Base-by-base conservation (phyloP, 2,888 invertebrate genomes). In the Bugulina stolonifera region DNA sequence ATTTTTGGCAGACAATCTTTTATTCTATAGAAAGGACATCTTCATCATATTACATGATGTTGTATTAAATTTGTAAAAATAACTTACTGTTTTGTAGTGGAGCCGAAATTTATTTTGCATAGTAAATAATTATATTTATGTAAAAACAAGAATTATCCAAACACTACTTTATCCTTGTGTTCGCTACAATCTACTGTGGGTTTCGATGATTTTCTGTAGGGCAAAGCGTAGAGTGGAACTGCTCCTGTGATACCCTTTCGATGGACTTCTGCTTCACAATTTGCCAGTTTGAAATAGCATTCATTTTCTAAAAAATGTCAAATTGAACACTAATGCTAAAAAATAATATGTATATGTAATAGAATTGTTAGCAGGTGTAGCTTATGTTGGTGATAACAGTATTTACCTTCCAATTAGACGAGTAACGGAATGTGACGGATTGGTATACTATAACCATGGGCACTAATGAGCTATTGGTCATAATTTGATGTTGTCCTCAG, bases 211-310 rank as follows among this genome's bases (percentile, higher is more conserved):
- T 64, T 64, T 10, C n/a, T 27, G 34, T 64, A 64, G 5, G 2
- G 14, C n/a, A 29, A 32, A 18, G 64, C 64, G n/a, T 29, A 64
- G 29, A 32, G 1, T 2, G 64, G 64, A 14, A 64, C 5, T 34
- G 22, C 2, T 32, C 29, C 27, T 14, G 64, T 64, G 32, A 25
- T 64, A 10, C 5, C 29, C 27, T 64, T 64, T 3, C 64, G 25
- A 27, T 25, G 5, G 14, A n/a, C 2, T n/a, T 64, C 64, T 32
- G 64, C 64, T 64, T 27, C 32, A 64, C 64, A 64, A n/a, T 64
- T 64, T 5, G 64, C 64, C 27, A 64, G 22, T 32, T 64, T 64
- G 25, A 64, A 64, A 64, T 64, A 27, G 64, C 64, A 64, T 32
- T 64, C 64, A 64, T 64, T 64, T 14, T 64, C 64, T 64, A 43